phyloP scores from a whole-genome alignment of 2,113 vertebrate genomes.

The Sebastes fasciatus region DNA sequence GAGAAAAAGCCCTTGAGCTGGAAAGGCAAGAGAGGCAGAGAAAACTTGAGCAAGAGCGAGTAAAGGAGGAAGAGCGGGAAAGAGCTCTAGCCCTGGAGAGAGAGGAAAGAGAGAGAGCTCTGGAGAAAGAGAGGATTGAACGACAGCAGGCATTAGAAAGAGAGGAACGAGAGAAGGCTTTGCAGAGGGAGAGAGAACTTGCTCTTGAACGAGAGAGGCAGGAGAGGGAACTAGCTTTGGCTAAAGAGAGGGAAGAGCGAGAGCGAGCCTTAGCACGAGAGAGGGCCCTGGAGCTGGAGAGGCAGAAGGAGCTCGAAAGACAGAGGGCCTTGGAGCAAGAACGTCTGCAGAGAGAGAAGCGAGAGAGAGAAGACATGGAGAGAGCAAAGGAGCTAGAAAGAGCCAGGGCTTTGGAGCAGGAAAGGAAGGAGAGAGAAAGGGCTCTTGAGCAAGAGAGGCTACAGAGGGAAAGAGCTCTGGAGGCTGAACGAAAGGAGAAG shows the following conservation, averaged over 20 bases:
- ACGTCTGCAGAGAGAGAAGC: slow-evolving; percentile 62
- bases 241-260: slow-evolving; percentile 63
- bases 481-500: slow-evolving; percentile 50
- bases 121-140: slow-evolving; percentile 70
- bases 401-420: slow-evolving; percentile 45
- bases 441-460: slow-evolving; percentile 62
- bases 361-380: slow-evolving; percentile 59
- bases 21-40: slow-evolving; percentile 70
- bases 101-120: slow-evolving; percentile 63
- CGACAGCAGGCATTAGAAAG: slow-evolving; percentile 70
- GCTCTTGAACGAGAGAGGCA: slow-evolving; percentile 65
- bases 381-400: slow-evolving; percentile 43
- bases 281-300: slow-evolving; percentile 66
- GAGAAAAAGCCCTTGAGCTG: slow-evolving; percentile 59
- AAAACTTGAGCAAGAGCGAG: slow-evolving; percentile 58
- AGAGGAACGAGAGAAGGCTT: slow-evolving; percentile 68
- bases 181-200: slow-evolving; percentile 64
- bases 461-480: slow-evolving; percentile 64
- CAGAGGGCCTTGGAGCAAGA: slow-evolving; percentile 64
- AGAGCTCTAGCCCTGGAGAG: slow-evolving; percentile 60
- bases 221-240: slow-evolving; percentile 66
- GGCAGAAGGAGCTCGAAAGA: slow-evolving; percentile 65
- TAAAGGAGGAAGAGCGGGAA: slow-evolving; percentile 59
- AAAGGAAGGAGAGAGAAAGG: slow-evolving; percentile 49
- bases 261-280: slow-evolving; percentile 57